Conservation (phyloP, 1,140 invertebrate species). For the Halictus rubicundus region DNA sequence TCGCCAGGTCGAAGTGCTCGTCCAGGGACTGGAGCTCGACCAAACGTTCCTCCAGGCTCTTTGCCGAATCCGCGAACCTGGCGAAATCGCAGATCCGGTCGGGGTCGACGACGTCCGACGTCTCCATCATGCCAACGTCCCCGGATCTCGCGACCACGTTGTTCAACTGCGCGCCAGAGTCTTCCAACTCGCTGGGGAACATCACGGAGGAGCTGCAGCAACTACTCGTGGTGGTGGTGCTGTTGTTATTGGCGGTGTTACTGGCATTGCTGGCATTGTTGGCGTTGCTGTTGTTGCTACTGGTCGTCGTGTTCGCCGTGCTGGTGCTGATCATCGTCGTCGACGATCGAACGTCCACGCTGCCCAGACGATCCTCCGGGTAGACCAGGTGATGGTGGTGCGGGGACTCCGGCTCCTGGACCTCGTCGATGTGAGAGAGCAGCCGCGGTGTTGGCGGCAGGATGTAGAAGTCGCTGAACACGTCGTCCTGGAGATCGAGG, state of each 20-base stretch:
- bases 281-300: background rate
- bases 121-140: constrained; percentile 70
- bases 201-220: constrained; percentile 59
- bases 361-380: constrained; percentile 64
- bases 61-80: constrained; percentile 71
- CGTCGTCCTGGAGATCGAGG: constrained; percentile 74
- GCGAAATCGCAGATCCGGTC: constrained; percentile 76
- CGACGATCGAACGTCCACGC: constrained; percentile 47
- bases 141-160: constrained; percentile 52
- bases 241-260: constrained; percentile 1
- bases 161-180: constrained; percentile 41
- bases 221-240: constrained; percentile 20
- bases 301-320: constrained; percentile 30
- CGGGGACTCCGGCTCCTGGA: constrained; percentile 70
- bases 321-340: constrained; percentile 29
- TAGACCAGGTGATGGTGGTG: constrained; percentile 63
- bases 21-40: constrained; percentile 74
- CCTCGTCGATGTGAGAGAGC: constrained; percentile 84
- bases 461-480: constrained; percentile 86
- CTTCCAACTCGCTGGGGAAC: constrained; percentile 65
- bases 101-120: constrained; percentile 71
- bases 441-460: constrained; percentile 84
- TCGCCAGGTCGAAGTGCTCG: constrained; percentile 76
- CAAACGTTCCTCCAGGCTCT: constrained; percentile 73
- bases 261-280: no score